phyloP scores from a whole-genome alignment of 1,140 invertebrate species.

The Aphelenchoides fujianensis region DNA sequence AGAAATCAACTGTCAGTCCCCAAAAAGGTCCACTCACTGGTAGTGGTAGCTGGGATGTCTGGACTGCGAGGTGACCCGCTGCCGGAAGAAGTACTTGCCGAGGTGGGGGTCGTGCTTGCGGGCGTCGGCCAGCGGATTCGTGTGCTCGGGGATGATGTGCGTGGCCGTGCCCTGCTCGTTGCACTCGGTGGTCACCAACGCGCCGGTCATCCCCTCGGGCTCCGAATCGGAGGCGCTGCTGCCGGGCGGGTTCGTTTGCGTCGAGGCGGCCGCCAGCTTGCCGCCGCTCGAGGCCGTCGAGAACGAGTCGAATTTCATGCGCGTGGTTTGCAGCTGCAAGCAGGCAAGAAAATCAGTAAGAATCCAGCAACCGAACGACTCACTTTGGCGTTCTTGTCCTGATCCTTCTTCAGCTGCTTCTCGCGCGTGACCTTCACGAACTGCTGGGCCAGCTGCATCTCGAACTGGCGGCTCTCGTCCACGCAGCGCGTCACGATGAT shows the following conservation, averaged over 20 bases:
- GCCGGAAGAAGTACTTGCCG: conserved; percentile 46
- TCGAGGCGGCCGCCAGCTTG: not conserved
- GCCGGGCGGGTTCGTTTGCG: not conserved
- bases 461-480: conserved; percentile 20
- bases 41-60: conserved; percentile 40
- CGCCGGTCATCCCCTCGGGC: conserved; percentile 13
- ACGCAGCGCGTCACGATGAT: conserved; percentile 37
- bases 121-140: conserved; percentile 1
- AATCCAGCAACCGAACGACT: not conserved
- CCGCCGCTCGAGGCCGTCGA: not conserved
- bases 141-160: not conserved
- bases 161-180: not conserved
- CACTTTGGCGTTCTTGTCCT: conserved; percentile 35
- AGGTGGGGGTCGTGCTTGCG: conserved; percentile 37
- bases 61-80: conserved; percentile 44
- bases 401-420: conserved; percentile 42
- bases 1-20: not conserved
- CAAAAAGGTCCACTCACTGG: too few relatives aligned
- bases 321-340: not conserved
- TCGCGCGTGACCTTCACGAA: conserved; percentile 40
- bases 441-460: conserved; percentile 33
- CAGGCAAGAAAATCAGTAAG: too few relatives aligned
- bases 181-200: not conserved
- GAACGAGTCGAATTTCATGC: not conserved
- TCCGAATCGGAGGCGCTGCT: not conserved